Evolutionary conservation across 2,888 invertebrate genomes (phyloP).

Genomic region (Tenthredo mesomela): DNA sequence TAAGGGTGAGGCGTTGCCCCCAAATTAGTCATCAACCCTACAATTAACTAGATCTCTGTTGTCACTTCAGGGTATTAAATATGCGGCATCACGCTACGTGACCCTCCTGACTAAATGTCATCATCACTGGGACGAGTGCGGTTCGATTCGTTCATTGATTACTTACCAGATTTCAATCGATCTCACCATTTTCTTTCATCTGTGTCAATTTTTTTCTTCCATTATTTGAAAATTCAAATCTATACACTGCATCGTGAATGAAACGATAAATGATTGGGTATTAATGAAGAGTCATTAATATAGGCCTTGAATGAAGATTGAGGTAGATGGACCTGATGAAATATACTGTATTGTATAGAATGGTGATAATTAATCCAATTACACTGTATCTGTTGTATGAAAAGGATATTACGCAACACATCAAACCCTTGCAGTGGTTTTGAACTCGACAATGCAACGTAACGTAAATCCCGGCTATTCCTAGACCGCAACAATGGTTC

Average conservation of each 20-base stretch:
- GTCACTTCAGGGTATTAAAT: constrained; percentile 17
- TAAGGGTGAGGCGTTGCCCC: not conserved
- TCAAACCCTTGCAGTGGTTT: constrained; percentile 26
- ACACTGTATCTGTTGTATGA: not conserved
- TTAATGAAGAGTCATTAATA: not conserved
- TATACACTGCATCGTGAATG: no score
- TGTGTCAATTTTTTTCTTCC: not conserved
- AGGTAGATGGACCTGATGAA: not conserved
- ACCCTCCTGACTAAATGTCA: not conserved
- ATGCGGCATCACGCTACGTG: constrained; percentile 16
- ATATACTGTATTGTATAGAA: not conserved
- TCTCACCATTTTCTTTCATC: not conserved
- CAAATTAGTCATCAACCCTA: constrained; percentile 43
- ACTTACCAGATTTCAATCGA: not conserved
- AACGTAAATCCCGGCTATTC: constrained; percentile 38
- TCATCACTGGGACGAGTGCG: not conserved
- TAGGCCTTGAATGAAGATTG: not conserved
- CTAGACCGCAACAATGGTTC: constrained; percentile 43
- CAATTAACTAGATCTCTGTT: constrained; percentile 37
- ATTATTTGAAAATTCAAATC: not conserved
- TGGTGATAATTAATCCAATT: constrained; percentile 10
- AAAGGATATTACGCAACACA: constrained; percentile 3
- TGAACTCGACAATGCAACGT: constrained; percentile 34
- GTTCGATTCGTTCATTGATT: not conserved
- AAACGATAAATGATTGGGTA: not conserved